Evolutionary conservation across 2,797 vertebrate genomes (phyloP).

Genomic region (Sebastolobus altivelis): DNA sequence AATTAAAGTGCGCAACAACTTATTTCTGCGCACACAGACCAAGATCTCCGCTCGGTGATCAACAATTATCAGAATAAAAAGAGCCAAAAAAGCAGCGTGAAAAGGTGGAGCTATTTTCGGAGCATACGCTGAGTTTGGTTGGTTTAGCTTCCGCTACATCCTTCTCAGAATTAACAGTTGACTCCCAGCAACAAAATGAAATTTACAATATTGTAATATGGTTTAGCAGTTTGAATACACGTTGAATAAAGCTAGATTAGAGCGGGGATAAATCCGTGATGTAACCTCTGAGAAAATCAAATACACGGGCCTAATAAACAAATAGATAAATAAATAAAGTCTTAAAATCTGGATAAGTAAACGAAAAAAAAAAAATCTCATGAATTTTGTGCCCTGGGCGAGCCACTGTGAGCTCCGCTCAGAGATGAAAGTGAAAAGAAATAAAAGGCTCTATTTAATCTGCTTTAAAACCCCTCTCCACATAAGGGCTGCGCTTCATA

Average conservation of each 20-base stretch:
- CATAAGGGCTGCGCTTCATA: constrained; percentile 94
- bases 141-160: constrained; percentile 11
- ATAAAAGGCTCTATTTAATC: constrained; percentile 99
- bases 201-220: constrained; percentile 41
- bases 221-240: constrained; percentile 52
- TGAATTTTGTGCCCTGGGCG: constrained; percentile 94
- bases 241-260: constrained; percentile 74
- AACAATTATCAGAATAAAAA: constrained; percentile 16
- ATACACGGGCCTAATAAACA: constrained; percentile 82
- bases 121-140: not conserved
- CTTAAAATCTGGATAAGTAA: constrained; percentile 86
- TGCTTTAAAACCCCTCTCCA: constrained; percentile 97
- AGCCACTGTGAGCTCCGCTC: constrained; percentile 92
- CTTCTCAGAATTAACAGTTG: constrained; percentile 23
- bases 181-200: constrained; percentile 39
- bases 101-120: constrained; percentile 20
- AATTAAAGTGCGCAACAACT: constrained; percentile 68
- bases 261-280: constrained; percentile 74
- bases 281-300: constrained; percentile 72
- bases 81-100: not conserved
- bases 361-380: constrained; percentile 86
- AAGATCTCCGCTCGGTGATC: not conserved
- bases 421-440: constrained; percentile 99
- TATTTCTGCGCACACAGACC: constrained; percentile 19
- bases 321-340: constrained; percentile 86